Evolutionary conservation across 35 echinoderm and acorn worm genomes (phyloP).

Genomic region (Eucidaris tribuloides): DNA sequence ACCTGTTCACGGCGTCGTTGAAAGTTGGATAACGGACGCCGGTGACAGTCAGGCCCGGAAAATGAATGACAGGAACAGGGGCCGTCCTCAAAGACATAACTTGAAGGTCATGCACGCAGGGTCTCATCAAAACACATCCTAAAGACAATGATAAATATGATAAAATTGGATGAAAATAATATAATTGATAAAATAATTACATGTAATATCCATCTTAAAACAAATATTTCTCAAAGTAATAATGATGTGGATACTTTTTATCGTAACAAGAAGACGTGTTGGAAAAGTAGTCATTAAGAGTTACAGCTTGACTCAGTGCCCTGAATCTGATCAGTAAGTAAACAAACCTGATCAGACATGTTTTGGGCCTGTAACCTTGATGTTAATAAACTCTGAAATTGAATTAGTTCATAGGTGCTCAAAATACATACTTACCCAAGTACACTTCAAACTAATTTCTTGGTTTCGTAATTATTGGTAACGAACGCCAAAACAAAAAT

Average conservation of each 20-base stretch:
- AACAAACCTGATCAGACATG: too few relatives aligned
- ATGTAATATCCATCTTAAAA: background rate
- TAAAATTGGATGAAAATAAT: background rate
- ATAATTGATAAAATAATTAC: background rate
- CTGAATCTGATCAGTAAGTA: background rate
- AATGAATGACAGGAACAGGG: slow-evolving; percentile 90
- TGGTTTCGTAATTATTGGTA: too few relatives aligned
- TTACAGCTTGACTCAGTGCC: background rate
- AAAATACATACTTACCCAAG: too few relatives aligned
- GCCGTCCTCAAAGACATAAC: slow-evolving; percentile 99
- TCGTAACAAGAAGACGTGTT: background rate
- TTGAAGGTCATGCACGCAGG: slow-evolving; percentile 97
- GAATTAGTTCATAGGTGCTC: too few relatives aligned
- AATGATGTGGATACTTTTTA: background rate
- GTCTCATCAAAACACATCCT: slow-evolving; percentile 99
- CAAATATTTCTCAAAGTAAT: background rate
- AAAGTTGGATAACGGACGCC: slow-evolving; percentile 96
- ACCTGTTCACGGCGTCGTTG: slow-evolving; percentile 94
- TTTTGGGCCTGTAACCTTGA: too few relatives aligned
- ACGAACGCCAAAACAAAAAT: too few relatives aligned
- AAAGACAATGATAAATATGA: background rate
- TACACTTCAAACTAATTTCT: too few relatives aligned
- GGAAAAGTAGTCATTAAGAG: background rate
- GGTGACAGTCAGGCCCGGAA: slow-evolving; percentile 90
- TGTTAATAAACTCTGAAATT: too few relatives aligned